Percentiles rank a stretch among this genome's conserved stretches.
Conservation (phyloP, 2,888 invertebrate species). For the Drosophila dives region DNA sequence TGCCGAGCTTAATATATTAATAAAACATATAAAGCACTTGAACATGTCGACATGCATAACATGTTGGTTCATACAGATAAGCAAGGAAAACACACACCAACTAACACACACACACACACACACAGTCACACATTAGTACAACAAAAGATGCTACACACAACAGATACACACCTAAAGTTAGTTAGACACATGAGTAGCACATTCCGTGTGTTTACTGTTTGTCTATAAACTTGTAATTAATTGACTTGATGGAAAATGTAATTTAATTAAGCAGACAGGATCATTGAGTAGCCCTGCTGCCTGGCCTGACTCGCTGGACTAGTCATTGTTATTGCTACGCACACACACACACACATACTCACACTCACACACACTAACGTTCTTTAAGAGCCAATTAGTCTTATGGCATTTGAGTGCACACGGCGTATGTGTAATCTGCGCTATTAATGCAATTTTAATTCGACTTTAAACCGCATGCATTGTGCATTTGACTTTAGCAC, state of each 20-base stretch:
- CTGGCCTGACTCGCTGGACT: conserved; percentile 4
- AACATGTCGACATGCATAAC: conserved; percentile 77
- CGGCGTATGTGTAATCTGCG: conserved; percentile 65
- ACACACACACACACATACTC: conserved; percentile 2
- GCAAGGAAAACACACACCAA: conserved; percentile 9
- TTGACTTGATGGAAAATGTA: conserved; percentile 82
- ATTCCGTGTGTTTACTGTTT: conserved; percentile 52
- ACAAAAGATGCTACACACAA: conserved; percentile 8
- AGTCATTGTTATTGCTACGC: conserved; percentile 39
- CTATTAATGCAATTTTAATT: conserved; percentile 68
- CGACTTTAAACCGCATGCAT: conserved; percentile 41
- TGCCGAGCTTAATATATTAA: conserved; percentile 80
- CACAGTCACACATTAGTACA: conserved; percentile 3
- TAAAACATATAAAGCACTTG: conserved; percentile 79
- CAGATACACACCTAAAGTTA: conserved; percentile 24
- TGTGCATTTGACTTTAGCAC: background rate
- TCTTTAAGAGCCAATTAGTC: conserved; percentile 69
- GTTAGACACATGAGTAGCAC: conserved; percentile 21
- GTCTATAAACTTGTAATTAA: conserved; percentile 74
- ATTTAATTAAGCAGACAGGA: conserved; percentile 77
- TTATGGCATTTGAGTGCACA: conserved; percentile 58
- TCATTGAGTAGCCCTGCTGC: conserved; percentile 19
- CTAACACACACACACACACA: background rate
- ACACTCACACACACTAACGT: conserved; percentile 16
- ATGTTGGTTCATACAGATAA: conserved; percentile 62